Conservation (phyloP, 2,888 invertebrate genomes). For the Tachina grossa region DNA sequence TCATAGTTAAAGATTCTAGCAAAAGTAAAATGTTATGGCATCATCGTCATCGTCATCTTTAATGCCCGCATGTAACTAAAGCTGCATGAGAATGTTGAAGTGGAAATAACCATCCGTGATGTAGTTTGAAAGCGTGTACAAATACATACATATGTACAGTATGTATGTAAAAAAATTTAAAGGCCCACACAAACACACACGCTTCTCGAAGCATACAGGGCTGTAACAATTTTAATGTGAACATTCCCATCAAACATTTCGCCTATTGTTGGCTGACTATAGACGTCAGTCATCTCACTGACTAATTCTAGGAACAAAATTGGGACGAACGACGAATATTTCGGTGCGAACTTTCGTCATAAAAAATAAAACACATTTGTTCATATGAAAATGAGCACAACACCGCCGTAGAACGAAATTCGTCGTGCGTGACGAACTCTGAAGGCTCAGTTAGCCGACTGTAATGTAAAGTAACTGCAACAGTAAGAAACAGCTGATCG, state of each 20-base stretch:
- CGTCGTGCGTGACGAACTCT: too few relatives aligned
- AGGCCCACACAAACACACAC: background rate
- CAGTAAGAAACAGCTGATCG: too few relatives aligned
- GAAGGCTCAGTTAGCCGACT: too few relatives aligned
- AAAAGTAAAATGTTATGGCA: constrained; percentile 54
- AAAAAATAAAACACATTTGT: too few relatives aligned
- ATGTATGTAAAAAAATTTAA: background rate
- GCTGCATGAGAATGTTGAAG: constrained; percentile 70
- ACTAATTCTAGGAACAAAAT: too few relatives aligned
- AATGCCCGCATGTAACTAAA: constrained; percentile 70
- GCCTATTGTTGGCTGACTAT: too few relatives aligned
- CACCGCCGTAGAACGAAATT: too few relatives aligned
- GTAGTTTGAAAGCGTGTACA: constrained; percentile 49
- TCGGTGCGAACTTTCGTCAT: too few relatives aligned
- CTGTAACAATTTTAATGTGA: constrained; percentile 25
- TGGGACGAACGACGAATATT: too few relatives aligned
- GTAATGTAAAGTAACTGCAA: too few relatives aligned
- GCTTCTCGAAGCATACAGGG: background rate
- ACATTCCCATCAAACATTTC: constrained; percentile 10
- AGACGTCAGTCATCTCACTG: background rate
- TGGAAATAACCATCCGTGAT: constrained; percentile 61
- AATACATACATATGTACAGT: too few relatives aligned
- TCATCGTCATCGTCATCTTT: constrained; percentile 24
- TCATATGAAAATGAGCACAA: too few relatives aligned
- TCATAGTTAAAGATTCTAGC: constrained; percentile 43